These are phyloP conservation scores for Perognathus longimembris DNA, from an alignment of 2,113 vertebrate species.

Conservation along the genomic window DNA sequence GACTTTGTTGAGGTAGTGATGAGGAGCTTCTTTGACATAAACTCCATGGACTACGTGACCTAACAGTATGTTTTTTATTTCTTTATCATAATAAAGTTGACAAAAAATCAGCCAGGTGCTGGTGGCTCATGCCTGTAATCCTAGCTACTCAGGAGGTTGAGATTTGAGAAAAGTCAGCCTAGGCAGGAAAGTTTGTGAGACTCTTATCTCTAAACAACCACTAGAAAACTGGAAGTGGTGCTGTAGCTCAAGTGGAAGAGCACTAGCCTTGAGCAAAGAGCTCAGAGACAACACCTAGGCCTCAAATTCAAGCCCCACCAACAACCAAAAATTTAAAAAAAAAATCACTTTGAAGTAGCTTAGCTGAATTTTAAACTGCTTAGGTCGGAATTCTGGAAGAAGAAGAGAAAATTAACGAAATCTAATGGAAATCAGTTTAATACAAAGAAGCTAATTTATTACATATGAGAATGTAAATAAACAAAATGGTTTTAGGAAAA, in stretches of 20 bases:
- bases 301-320: too few relatives aligned
- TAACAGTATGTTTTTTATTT: not conserved
- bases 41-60: not conserved
- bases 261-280: too few relatives aligned
- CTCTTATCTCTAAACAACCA: too few relatives aligned
- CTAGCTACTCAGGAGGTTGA: too few relatives aligned
- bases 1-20: too few relatives aligned
- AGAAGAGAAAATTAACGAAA: not conserved
- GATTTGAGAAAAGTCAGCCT: too few relatives aligned
- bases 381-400: not conserved
- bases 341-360: not conserved
- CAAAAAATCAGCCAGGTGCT: too few relatives aligned
- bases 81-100: conserved; percentile 44
- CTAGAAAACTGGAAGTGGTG: too few relatives aligned
- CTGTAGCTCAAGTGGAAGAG: too few relatives aligned
- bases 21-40: not conserved
- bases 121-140: too few relatives aligned
- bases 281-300: too few relatives aligned
- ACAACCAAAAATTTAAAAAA: not conserved
- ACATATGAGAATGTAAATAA: not conserved
- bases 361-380: conserved; percentile 2
- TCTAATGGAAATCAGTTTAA: not conserved
- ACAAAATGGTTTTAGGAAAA: conserved; percentile 19
- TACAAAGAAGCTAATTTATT: not conserved
- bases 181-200: too few relatives aligned